Evolutionary conservation across 2,888 invertebrate species (phyloP), one percentile per base, ranked within the genome.

Genomic region (Bedellia somnulentella): DNA sequence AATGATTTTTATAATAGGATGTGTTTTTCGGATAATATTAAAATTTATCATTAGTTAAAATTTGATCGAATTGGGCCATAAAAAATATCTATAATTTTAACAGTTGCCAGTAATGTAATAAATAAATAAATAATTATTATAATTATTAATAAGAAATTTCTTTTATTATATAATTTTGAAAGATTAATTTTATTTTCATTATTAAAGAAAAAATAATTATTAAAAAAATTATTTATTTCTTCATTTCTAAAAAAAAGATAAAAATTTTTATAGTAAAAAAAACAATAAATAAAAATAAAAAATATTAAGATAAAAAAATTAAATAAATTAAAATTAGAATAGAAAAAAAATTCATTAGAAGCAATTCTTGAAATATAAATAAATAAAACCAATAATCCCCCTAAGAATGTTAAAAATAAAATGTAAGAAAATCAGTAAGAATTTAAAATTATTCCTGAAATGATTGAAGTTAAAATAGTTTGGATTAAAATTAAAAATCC

Each of bases 301-400:
- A 49, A 32, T 14, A 48, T 31, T 29, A 44, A 34, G 28, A 52
- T 36, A 42, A 49, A 34, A 31, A 46, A 35, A 40, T 43, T 36
- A 40, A 40, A 35, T 54, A 45, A 47, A 37, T 44, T 22, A 40
- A 58, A 63, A 29, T 53, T 39, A 5, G 52, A 55, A 35, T 59
- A 45, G 36, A 52, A 49, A 53, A 81, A 79, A 62, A 78, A 58
- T 79, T 82, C 80, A 64, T 83, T 82, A 10, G 79, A 80, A 0
- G 80, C 79, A 55, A 81, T 49, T 40, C 81, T 82, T 33, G 80
- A 78, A 2, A 84, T 76, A 56, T 84, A 85, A 56, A 82, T 71
- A 64, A 84, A 83, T 64, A 84, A 43, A 5, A 85, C 75, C 68
- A 85, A 42, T 70, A 85, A 59, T 10, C 82, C 83, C 12, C 83